Percentiles rank a stretch among this genome's conserved stretches.
Evolutionary conservation across 2,888 invertebrate species (phyloP).

Genomic region (Achlya flavicornis): DNA sequence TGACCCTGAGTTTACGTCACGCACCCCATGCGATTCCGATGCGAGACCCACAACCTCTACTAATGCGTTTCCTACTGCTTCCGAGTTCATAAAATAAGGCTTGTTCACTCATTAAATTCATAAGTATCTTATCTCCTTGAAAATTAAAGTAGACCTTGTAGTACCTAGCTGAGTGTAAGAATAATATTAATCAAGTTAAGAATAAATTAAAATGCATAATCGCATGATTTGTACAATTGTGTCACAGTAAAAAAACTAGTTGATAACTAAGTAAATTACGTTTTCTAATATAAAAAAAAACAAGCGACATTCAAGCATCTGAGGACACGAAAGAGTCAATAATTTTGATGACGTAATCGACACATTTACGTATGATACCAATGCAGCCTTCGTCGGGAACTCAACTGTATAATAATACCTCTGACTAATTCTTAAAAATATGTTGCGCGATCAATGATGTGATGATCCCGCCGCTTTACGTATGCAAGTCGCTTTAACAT

Average conservation of each 20-base stretch:
- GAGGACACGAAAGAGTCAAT: constrained; percentile 17
- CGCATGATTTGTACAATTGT: neutral
- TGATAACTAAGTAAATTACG: neutral
- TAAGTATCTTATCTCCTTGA: too few relatives aligned
- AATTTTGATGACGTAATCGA: constrained; percentile 43
- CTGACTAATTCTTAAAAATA: constrained; percentile 45
- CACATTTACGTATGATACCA: constrained; percentile 41
- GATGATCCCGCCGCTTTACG: neutral
- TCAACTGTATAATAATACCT: constrained; percentile 33
- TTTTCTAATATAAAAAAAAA: neutral
- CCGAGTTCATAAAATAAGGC: too few relatives aligned
- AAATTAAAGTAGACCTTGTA: too few relatives aligned
- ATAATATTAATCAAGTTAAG: neutral
- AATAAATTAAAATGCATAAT: neutral
- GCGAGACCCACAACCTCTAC: constrained; percentile 1
- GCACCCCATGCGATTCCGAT: constrained; percentile 35
- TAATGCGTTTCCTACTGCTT: too few relatives aligned
- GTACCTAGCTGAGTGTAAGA: neutral
- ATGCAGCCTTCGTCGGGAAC: constrained; percentile 38
- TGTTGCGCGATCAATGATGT: constrained; percentile 21
- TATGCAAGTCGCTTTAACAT: constrained; percentile 6
- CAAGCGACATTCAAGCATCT: constrained; percentile 10
- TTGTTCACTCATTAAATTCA: too few relatives aligned
- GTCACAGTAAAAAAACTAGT: neutral
- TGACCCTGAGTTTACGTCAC: constrained; percentile 63